Conservation (phyloP, 2,888 invertebrate genomes). For the Rugalucina vietnamica region DNA sequence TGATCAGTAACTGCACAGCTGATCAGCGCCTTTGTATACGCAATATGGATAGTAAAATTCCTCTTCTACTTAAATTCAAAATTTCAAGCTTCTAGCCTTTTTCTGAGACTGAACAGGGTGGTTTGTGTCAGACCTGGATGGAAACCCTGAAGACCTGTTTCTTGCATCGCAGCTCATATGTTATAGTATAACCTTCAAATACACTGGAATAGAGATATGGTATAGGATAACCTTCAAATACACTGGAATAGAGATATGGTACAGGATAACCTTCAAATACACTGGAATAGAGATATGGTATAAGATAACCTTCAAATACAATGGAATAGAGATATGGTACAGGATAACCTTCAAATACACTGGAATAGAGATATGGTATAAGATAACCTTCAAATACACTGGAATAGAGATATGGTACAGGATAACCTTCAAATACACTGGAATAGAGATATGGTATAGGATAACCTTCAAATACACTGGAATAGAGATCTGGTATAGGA, state of each 20-base stretch:
- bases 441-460: constrained; percentile 94
- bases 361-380: constrained; percentile 93
- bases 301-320: constrained; percentile 96
- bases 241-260: constrained; percentile 92
- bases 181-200: constrained; percentile 97
- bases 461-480: constrained; percentile 95
- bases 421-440: constrained; percentile 96
- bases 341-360: constrained; percentile 96
- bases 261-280: constrained; percentile 97
- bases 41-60: too few relatives aligned
- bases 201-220: constrained; percentile 94
- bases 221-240: constrained; percentile 96
- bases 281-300: constrained; percentile 93
- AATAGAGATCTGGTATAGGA: constrained; percentile 94
- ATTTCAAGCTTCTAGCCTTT: too few relatives aligned
- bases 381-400: constrained; percentile 97
- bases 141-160: too few relatives aligned
- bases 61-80: too few relatives aligned
- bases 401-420: constrained; percentile 93
- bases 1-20: too few relatives aligned
- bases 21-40: too few relatives aligned
- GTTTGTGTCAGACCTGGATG: too few relatives aligned
- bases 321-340: constrained; percentile 94
- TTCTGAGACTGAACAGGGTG: too few relatives aligned
- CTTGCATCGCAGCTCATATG: too few relatives aligned